Percentiles rank a stretch among this genome's conserved stretches.
Conservation (phyloP, 2,888 invertebrate species). For the Drosophila borborema region DNA sequence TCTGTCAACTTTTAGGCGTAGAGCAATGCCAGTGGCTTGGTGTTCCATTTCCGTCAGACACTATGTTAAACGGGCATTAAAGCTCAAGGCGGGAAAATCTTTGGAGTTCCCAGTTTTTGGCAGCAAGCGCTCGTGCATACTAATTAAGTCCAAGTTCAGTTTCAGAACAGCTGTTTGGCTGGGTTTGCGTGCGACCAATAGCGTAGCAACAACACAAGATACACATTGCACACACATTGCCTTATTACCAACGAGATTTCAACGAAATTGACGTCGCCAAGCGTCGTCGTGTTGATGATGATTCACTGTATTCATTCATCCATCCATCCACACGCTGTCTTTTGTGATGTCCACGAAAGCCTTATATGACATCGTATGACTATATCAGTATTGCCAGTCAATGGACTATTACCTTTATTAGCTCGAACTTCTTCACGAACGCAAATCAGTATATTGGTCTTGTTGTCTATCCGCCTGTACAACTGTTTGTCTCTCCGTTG, state of each 20-base stretch:
- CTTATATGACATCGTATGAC: not conserved
- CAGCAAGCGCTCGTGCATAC: conserved; percentile 41
- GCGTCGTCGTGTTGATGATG: conserved; percentile 31
- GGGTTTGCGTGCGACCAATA: conserved; percentile 52
- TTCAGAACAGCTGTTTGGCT: conserved; percentile 31
- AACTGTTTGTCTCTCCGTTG: not conserved
- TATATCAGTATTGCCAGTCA: not conserved
- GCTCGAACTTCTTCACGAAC: not conserved
- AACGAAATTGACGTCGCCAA: conserved; percentile 28
- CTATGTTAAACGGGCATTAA: conserved; percentile 30
- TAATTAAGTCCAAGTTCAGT: conserved; percentile 33
- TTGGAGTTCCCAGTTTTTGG: conserved; percentile 47
- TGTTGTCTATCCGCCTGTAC: not conserved
- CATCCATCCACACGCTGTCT: conserved; percentile 2
- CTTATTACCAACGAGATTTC: conserved; percentile 16
- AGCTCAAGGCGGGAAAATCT: conserved; percentile 19
- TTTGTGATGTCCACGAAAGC: conserved; percentile 14
- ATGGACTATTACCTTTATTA: not conserved
- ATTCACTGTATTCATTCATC: conserved; percentile 28
- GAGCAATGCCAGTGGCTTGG: not conserved
- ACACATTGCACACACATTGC: conserved; percentile 13
- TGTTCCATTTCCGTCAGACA: conserved; percentile 36
- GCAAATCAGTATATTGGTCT: not conserved
- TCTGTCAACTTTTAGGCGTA: conserved; percentile 4
- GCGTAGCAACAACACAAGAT: conserved; percentile 4